These are phyloP conservation scores for Paedocypris micromegethes DNA, from an alignment of 2,797 vertebrate genomes.

Conservation along the genomic window DNA sequence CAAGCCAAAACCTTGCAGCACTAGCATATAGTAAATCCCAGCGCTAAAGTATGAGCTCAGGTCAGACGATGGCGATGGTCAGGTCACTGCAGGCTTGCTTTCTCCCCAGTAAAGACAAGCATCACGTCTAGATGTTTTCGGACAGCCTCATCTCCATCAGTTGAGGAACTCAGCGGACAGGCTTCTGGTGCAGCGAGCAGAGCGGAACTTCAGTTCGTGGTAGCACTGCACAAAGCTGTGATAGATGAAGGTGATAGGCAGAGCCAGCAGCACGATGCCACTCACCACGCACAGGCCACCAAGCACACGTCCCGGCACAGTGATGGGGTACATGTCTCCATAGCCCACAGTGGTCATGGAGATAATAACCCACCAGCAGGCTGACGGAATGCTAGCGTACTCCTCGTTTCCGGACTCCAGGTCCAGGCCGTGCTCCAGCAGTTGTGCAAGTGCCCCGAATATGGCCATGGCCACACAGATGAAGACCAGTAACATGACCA, in stretches of 20 bases:
- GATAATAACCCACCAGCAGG: slow-evolving; percentile 93
- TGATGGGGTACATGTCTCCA: slow-evolving; percentile 88
- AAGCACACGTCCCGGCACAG: slow-evolving; percentile 82
- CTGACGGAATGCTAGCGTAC: slow-evolving; percentile 83
- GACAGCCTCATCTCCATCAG: slow-evolving; percentile 48
- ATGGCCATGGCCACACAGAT: slow-evolving; percentile 88
- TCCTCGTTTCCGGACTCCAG: slow-evolving; percentile 81
- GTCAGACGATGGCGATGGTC: no score
- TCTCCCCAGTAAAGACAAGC: no score
- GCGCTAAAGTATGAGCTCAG: no score
- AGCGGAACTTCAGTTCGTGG: slow-evolving; percentile 84
- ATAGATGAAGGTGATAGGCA: slow-evolving; percentile 88
- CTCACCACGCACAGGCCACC: slow-evolving; percentile 86
- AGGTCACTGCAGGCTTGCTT: no score
- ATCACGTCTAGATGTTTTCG: no score
- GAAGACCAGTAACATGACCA: slow-evolving; percentile 87
- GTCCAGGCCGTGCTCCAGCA: slow-evolving; percentile 85
- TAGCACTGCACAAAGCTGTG: slow-evolving; percentile 91
- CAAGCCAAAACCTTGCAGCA: no score
- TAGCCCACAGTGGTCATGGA: slow-evolving; percentile 90
- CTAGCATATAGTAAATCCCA: no score
- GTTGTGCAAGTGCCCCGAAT: slow-evolving; percentile 83
- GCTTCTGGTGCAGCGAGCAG: slow-evolving; percentile 76
- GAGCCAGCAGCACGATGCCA: slow-evolving; percentile 80
- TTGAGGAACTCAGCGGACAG: slow-evolving; percentile 81